Percentiles rank a stretch among this genome's conserved stretches.
phyloP scores from a whole-genome alignment of 2,113 vertebrate genomes.

The Corythaixoides concolor region DNA sequence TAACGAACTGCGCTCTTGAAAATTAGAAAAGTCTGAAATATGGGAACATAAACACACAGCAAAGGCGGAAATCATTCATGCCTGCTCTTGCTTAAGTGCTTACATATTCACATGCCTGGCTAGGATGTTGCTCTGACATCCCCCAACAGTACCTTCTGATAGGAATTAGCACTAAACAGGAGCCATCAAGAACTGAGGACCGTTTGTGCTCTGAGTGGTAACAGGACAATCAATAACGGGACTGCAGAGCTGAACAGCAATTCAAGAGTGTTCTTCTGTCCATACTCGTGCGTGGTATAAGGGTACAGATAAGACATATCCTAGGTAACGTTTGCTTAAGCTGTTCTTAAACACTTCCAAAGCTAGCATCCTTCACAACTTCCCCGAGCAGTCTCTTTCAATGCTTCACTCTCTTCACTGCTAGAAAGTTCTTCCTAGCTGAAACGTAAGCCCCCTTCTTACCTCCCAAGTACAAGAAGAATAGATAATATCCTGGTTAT shows the following conservation, averaged over 20 bases:
- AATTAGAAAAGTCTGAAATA: background rate
- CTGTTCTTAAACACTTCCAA: background rate
- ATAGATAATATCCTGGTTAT: background rate
- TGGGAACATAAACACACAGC: background rate
- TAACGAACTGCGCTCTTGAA: background rate
- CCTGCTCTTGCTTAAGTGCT: background rate
- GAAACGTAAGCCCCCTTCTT: background rate
- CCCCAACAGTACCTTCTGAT: background rate
- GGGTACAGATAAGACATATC: background rate
- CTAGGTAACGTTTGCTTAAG: background rate
- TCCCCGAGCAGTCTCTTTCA: background rate
- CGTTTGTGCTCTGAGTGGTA: background rate
- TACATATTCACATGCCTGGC: background rate
- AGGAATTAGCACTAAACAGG: background rate
- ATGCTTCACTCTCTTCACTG: background rate
- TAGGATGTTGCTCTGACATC: background rate
- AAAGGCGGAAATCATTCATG: background rate
- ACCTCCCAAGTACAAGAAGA: background rate
- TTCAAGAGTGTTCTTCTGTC: background rate
- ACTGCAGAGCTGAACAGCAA: background rate
- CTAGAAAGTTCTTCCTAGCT: background rate
- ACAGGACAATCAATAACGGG: background rate
- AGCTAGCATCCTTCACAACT: background rate
- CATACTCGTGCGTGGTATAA: background rate
- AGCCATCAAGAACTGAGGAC: background rate